Evolutionary conservation across 2,888 invertebrate species (phyloP), one percentile per base, ranked within the genome.

Genomic region (Acleris literana): DNA sequence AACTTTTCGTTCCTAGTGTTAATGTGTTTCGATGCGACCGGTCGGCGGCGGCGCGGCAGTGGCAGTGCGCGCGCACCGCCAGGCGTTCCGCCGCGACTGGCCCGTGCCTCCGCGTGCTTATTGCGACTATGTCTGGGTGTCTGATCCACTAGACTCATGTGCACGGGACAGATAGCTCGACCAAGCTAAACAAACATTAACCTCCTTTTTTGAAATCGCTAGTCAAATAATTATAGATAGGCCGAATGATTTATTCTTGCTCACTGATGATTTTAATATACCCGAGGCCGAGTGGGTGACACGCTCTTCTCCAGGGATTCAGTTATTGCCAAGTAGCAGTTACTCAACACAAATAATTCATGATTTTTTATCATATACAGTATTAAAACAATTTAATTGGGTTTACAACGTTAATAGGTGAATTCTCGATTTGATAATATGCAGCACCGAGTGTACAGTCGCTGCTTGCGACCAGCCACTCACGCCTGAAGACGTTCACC

Each of bases 1-100:
- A 70, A 51, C 68, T 33, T 46, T 69, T 70, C 39, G 67, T 64
- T 51, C 17, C 7, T 18, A 59, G 64, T 18, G 69, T 59, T 52
- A 17, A n/a, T 22, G 68, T 68, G 1, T 68, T 44, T 52, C 55
- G 68, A 1, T 59, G 64, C 6, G 68, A 68, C 22, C 60, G 68
- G 13, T 54, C 61, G n/a, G 25, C 25, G 25, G 69, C 11, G 69
- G 69, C 1, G 59, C 29, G 29, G 29, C 44, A 0, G 66, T 63
- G 18, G 49, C 60, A 3, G 20, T 63, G 44, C 62, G 59, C 18
- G 46, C 43, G 39, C n/a, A 33, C 4, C 17, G 29, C 9, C 59
- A 16, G 25, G 43, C 54, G 58, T 29, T 29, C 7, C 52, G 49
- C 20, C 55, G 53, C 17, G 65, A 55, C 43, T 61, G 56, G 63